These are phyloP conservation scores for Urocynchramus pylzowi DNA, from an alignment of 2,113 vertebrate species.

Conservation along the genomic window DNA sequence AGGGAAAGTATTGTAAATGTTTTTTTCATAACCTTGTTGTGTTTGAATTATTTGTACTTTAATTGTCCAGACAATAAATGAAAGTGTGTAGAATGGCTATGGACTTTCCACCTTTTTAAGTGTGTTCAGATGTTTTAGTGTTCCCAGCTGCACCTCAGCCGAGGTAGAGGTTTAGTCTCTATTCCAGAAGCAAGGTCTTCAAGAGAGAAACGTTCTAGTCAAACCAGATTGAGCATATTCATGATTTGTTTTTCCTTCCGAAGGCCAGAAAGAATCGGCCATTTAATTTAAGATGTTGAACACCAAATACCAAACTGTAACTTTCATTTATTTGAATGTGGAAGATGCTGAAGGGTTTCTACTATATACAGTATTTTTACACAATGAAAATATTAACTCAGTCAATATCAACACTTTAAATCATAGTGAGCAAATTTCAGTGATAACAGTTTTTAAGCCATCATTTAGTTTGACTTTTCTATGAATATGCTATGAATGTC, in stretches of 20 bases:
- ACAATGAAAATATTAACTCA: slow-evolving; percentile 46
- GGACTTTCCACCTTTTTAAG: slow-evolving; percentile 81
- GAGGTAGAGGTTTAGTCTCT: slow-evolving; percentile 23
- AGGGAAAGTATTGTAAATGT: slow-evolving; percentile 84
- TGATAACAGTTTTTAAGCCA: slow-evolving; percentile 32
- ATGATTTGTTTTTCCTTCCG: slow-evolving; percentile 7
- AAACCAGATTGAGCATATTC: slow-evolving; percentile 44
- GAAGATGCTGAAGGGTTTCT: slow-evolving; percentile 52
- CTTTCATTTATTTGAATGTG: slow-evolving; percentile 47
- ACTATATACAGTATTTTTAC: slow-evolving; percentile 63
- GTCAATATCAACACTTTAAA: slow-evolving; percentile 46
- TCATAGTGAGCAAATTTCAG: slow-evolving; percentile 25
- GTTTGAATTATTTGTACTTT: slow-evolving; percentile 99
- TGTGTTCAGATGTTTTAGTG: slow-evolving; percentile 68
- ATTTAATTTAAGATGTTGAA: slow-evolving; percentile 20
- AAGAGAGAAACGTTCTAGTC: slow-evolving; percentile 6
- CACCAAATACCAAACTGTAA: slow-evolving; percentile 46
- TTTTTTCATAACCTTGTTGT: slow-evolving; percentile 90
- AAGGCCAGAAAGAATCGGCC: neutral
- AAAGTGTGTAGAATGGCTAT: slow-evolving; percentile 91
- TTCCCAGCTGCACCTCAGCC: slow-evolving; percentile 9
- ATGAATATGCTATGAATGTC: slow-evolving; percentile 61
- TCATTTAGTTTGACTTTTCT: slow-evolving; percentile 59
- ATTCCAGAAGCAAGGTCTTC: slow-evolving; percentile 36
- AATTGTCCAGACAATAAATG: slow-evolving; percentile 99